These are phyloP conservation scores for Mus caroli DNA, from an alignment of 2,797 vertebrate species.

Conservation along the genomic window DNA sequence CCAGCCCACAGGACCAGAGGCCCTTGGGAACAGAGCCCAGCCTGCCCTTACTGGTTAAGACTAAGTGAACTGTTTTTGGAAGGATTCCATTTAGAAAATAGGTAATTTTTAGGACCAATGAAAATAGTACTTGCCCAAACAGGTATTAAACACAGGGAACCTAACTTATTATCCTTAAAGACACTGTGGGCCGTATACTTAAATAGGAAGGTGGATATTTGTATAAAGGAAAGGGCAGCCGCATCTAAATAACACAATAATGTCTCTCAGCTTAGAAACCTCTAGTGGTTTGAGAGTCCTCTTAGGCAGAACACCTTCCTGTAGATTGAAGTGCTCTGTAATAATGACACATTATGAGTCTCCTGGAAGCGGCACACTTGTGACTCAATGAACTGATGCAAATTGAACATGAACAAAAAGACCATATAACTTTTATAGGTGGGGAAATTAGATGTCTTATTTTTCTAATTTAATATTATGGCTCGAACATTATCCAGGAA, in stretches of 20 bases:
- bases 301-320: neutral
- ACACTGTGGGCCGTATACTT: neutral
- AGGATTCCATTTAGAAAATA: neutral
- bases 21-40: neutral
- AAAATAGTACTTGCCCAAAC: neutral
- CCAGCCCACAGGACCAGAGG: neutral
- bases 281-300: neutral
- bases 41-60: neutral
- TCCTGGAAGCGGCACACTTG: slow-evolving; percentile 41
- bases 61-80: neutral
- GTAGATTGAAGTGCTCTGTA: neutral
- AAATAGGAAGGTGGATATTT: neutral
- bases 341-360: neutral
- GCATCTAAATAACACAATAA: neutral
- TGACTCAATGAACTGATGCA: slow-evolving; percentile 66
- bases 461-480: slow-evolving; percentile 71
- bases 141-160: neutral
- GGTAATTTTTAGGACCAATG: neutral
- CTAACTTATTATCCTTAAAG: neutral
- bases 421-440: slow-evolving; percentile 63
- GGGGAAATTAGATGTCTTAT: slow-evolving; percentile 53
- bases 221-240: neutral
- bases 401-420: slow-evolving; percentile 69
- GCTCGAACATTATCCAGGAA: slow-evolving; percentile 39
- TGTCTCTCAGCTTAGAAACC: neutral